Conservation (phyloP, 1,140 invertebrate species). For the Psix sp. region DNA sequence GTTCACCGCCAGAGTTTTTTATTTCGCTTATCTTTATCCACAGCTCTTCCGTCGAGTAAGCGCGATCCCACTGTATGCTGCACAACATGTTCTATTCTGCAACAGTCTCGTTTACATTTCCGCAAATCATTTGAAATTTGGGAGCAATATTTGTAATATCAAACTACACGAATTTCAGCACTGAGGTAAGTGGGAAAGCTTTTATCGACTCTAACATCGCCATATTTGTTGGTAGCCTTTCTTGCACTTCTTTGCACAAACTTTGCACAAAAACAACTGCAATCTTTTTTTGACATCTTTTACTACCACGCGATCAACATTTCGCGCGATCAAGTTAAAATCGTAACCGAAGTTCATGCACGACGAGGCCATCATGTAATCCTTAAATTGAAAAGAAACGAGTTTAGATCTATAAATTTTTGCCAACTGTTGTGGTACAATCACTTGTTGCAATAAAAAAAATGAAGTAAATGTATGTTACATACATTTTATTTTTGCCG, state of each 20-base stretch:
- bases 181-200: slow-evolving; percentile 7
- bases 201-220: slow-evolving; percentile 19
- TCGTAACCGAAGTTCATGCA: slow-evolving; percentile 35
- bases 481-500: slow-evolving; percentile 6
- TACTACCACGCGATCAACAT: not conserved
- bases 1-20: slow-evolving; percentile 38
- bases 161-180: slow-evolving; percentile 4
- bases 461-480: slow-evolving; percentile 23
- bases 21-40: slow-evolving; percentile 40
- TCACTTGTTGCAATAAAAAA: no score
- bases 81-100: slow-evolving; percentile 40
- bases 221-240: slow-evolving; percentile 25
- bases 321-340: slow-evolving; percentile 15
- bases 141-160: slow-evolving; percentile 9
- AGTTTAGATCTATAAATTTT: no score
- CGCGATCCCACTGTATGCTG: slow-evolving; percentile 1
- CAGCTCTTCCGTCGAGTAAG: slow-evolving; percentile 32
- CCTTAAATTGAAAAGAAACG: no score
- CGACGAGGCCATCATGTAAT: no score
- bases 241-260: slow-evolving; percentile 23
- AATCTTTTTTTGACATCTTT: slow-evolving; percentile 16
- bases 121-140: slow-evolving; percentile 20
- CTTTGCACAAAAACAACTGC: slow-evolving; percentile 15
- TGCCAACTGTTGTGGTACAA: no score
- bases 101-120: slow-evolving; percentile 39